Conservation (phyloP, 2,113 vertebrate species). For the Crotophaga sulcirostris region DNA sequence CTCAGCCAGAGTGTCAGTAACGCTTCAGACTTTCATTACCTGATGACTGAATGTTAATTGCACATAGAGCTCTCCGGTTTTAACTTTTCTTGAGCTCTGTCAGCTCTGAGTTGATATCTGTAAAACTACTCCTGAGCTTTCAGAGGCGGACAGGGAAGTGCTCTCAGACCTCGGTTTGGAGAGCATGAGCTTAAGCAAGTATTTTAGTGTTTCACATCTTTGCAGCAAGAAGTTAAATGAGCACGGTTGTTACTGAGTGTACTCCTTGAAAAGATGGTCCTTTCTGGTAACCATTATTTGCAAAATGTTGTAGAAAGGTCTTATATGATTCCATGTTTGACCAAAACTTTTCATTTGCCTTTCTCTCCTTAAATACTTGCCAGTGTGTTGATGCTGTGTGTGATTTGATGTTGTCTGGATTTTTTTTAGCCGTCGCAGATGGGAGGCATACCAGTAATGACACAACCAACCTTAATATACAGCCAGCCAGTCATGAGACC, state of each 20-base stretch:
- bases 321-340: not conserved
- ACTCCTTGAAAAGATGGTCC: not conserved
- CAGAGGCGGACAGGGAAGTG: not conserved
- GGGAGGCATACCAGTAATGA: conserved; percentile 91
- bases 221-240: not conserved
- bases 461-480: conserved; percentile 94
- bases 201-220: not conserved
- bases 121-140: not conserved
- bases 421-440: conserved; percentile 83
- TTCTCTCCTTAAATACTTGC: not conserved
- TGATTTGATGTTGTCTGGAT: conserved; percentile 44
- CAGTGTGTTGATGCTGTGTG: not conserved
- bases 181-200: not conserved
- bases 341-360: not conserved
- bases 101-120: not conserved
- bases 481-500: conserved; percentile 92
- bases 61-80: fast-evolving
- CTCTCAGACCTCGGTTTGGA: not conserved
- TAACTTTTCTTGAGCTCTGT: not conserved
- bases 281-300: not conserved
- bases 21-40: not conserved
- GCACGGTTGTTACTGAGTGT: not conserved
- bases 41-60: not conserved
- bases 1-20: not conserved
- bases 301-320: not conserved